Evolutionary conservation across 2,113 vertebrate species (phyloP), one percentile per base, ranked within the genome.

Genomic region (Saimiri boliviensis): DNA sequence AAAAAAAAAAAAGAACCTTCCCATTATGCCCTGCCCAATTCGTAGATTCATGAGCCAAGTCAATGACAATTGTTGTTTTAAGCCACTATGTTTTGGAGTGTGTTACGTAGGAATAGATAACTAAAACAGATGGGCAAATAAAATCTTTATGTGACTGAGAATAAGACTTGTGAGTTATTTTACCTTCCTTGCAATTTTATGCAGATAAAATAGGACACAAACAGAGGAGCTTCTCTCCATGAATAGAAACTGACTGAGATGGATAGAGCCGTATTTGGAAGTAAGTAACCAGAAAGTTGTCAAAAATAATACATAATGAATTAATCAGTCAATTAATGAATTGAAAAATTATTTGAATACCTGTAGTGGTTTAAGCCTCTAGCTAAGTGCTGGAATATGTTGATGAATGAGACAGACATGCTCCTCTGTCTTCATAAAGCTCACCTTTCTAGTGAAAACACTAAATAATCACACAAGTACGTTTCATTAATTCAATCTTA

Each of bases 121-220:
- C 3, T 56, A 89, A 93, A 95, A 85, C 37, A 83, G 23, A 95
- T 21, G 58, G 86, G 47, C 30, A 92, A 92, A 90, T 80, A 49
- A 93, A 94, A 91, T 27, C 5, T 68, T 60, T 66, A 81, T 70
- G 37, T 71, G 40, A 88, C 52, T 93, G 73, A 91, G 94, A 92
- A 85, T 80, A 92, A 92, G n/a, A 84, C 49, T 56, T 17, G 12
- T 49, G 84, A 58, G 30, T 80, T 83, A 94, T 87, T 86, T 87
- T 76, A 30, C 49, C 17, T 83, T 47, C 63, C 21, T 94, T 80
- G 12, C 2, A 40, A n/a, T 81, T 93, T 90, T 73, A 54, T 32
- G 49, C 23, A 95, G 85, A 83, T 30, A 49, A 83, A 35, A 32
- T 52, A 89, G 42, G 70, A 92, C 8, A 32, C 73, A 32, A 19